Percentiles rank a stretch among this genome's conserved stretches.
Evolutionary conservation across 2,888 invertebrate genomes (phyloP).

Genomic region (Euproctis similis): DNA sequence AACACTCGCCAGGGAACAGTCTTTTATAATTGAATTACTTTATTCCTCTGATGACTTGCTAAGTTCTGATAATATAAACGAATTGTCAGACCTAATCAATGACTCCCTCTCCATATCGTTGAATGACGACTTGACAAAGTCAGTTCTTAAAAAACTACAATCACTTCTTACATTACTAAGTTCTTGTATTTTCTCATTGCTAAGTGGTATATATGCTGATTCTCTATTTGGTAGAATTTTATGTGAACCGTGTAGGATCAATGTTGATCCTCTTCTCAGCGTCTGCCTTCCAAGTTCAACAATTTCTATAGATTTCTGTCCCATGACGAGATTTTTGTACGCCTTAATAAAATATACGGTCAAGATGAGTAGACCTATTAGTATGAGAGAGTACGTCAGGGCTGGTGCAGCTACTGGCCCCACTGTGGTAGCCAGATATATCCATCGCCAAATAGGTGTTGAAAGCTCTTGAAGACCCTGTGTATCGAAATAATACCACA

Average conservation of each 20-base stretch:
- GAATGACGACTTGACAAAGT: constrained; percentile 50
- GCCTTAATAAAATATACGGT: constrained; percentile 81
- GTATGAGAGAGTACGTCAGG: constrained; percentile 82
- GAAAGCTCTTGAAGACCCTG: constrained; percentile 87
- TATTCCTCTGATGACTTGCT: constrained; percentile 18
- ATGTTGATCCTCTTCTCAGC: constrained; percentile 79
- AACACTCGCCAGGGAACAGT: too few species aligned
- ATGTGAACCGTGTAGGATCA: constrained; percentile 73
- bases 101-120: constrained; percentile 50
- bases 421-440: constrained; percentile 86
- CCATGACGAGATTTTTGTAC: constrained; percentile 84
- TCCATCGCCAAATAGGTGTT: constrained; percentile 86
- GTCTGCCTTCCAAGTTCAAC: constrained; percentile 85
- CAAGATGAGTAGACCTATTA: constrained; percentile 80
- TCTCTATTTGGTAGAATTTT: constrained; percentile 75
- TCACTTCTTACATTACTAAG: constrained; percentile 31
- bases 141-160: constrained; percentile 36
- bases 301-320: constrained; percentile 82
- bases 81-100: constrained; percentile 53
- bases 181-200: constrained; percentile 34
- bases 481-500: too few species aligned
- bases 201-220: constrained; percentile 59
- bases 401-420: constrained; percentile 83
- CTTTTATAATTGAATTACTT: constrained; percentile 12
- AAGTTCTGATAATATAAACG: constrained; percentile 57